phyloP scores from a whole-genome alignment of 1,140 invertebrate genomes.

The Campodea augens region DNA sequence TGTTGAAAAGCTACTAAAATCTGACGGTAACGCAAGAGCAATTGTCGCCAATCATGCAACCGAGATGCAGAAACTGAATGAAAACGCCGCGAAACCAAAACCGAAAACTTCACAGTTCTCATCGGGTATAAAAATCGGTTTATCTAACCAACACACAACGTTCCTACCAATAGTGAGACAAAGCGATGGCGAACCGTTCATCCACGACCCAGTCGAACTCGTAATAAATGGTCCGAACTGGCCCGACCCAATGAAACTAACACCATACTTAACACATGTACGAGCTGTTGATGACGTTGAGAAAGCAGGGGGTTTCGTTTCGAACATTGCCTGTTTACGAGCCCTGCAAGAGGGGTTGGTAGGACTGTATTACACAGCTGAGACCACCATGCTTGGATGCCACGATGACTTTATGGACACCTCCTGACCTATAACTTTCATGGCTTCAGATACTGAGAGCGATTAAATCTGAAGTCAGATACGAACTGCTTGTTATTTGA shows the following conservation, averaged over 20 bases:
- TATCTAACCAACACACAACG: constrained; percentile 26
- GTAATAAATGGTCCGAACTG: constrained; percentile 49
- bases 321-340: constrained; percentile 60
- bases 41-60: constrained; percentile 69
- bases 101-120: constrained; percentile 44
- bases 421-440: too few relatives aligned
- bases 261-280: constrained; percentile 56
- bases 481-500: too few relatives aligned
- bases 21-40: constrained; percentile 63
- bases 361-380: constrained; percentile 45
- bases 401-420: too few relatives aligned
- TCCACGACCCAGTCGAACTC: constrained; percentile 38
- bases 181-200: constrained; percentile 52
- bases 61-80: constrained; percentile 38
- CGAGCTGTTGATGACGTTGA: constrained; percentile 47
- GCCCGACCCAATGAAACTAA: too few relatives aligned
- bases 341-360: constrained; percentile 78
- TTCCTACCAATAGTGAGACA: constrained; percentile 44
- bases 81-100: constrained; percentile 32
- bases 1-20: constrained; percentile 87
- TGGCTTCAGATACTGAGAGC: too few relatives aligned
- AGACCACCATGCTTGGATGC: too few relatives aligned
- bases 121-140: constrained; percentile 54
- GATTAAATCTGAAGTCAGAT: too few relatives aligned
- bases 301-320: constrained; percentile 69